phyloP scores from a whole-genome alignment of 2,888 invertebrate species.

The Sisyra nigra region DNA sequence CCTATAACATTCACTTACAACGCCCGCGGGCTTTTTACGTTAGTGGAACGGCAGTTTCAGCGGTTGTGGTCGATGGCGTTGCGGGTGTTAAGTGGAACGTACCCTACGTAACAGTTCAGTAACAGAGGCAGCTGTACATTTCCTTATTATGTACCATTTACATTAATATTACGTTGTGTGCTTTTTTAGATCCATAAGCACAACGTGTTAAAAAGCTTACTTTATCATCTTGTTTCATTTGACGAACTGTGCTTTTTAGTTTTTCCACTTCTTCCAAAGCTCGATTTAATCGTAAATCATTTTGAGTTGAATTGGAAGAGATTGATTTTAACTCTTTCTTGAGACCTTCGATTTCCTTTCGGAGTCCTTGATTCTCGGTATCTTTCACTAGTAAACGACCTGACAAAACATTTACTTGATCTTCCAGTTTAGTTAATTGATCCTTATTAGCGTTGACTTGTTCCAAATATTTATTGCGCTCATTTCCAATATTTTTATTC shows the following conservation, averaged over 20 bases:
- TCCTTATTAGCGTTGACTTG: not conserved
- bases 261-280: conserved; percentile 2
- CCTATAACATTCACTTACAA: no score
- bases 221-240: conserved; percentile 1
- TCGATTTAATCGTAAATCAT: conserved; percentile 1
- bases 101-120: no score
- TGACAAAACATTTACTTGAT: not conserved
- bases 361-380: not conserved
- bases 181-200: no score
- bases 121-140: no score
- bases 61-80: no score
- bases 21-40: no score
- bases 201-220: not conserved
- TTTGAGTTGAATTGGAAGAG: not conserved
- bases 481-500: conserved; percentile 3
- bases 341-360: conserved; percentile 1
- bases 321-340: not conserved
- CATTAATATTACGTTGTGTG: no score
- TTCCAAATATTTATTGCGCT: conserved; percentile 3
- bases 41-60: no score
- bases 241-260: not conserved
- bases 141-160: no score
- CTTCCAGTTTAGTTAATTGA: not conserved
- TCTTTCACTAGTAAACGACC: not conserved
- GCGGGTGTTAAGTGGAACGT: no score